A percentile compares a stretch with the other conserved stretches of the same genome.
Evolutionary conservation across 2,797 vertebrate genomes (phyloP).

Genomic region (Lagodon rhomboides): DNA sequence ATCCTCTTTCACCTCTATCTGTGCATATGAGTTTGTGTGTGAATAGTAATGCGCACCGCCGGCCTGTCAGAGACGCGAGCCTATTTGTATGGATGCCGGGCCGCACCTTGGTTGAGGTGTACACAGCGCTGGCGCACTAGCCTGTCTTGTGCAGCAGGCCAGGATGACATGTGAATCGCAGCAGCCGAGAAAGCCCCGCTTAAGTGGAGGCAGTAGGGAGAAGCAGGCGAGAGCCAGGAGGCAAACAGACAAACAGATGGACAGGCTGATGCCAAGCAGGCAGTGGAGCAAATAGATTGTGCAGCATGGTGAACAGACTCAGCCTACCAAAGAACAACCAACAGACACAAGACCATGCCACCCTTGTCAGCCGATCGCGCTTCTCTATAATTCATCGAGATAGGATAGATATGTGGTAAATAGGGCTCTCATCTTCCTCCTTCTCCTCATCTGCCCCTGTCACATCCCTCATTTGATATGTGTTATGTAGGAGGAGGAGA

Average conservation of each 20-base stretch:
- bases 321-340: slow-evolving; percentile 82
- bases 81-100: slow-evolving; percentile 77
- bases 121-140: slow-evolving; percentile 62
- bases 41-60: slow-evolving; percentile 68
- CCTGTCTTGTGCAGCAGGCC: slow-evolving; percentile 81
- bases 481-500: slow-evolving; percentile 79
- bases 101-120: slow-evolving; percentile 68
- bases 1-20: too few species aligned
- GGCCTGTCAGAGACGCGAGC: slow-evolving; percentile 69
- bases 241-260: slow-evolving; percentile 86
- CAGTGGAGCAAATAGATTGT: slow-evolving; percentile 86
- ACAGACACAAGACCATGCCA: slow-evolving; percentile 76
- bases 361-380: slow-evolving; percentile 69
- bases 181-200: slow-evolving; percentile 79
- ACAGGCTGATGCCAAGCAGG: slow-evolving; percentile 84
- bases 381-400: slow-evolving; percentile 79
- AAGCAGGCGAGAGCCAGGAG: slow-evolving; percentile 80
- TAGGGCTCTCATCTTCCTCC: slow-evolving; percentile 77
- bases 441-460: slow-evolving; percentile 79
- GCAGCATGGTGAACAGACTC: slow-evolving; percentile 82
- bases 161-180: slow-evolving; percentile 81
- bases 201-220: slow-evolving; percentile 82
- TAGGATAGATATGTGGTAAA: slow-evolving; percentile 78
- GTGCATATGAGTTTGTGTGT: slow-evolving; percentile 26
- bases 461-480: slow-evolving; percentile 84